Percentiles rank a stretch among this genome's conserved stretches.
phyloP scores from a whole-genome alignment of 2,113 vertebrate species.

The Zosterops hypoxanthus region DNA sequence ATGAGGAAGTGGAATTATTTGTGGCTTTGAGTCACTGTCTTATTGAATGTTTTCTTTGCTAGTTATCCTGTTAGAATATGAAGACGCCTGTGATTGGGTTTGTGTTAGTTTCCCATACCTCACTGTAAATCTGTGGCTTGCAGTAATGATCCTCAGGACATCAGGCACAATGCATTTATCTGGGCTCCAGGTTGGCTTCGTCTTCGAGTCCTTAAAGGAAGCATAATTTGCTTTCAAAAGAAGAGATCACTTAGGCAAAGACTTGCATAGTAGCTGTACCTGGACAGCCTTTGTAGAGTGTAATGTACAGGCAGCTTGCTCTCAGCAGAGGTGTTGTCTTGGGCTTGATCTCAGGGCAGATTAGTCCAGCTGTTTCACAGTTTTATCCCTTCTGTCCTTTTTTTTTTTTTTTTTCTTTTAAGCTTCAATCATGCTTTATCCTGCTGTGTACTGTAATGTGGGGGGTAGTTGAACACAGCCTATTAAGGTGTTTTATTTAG shows the following conservation, averaged over 20 bases:
- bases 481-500: neutral
- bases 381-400: neutral
- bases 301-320: neutral
- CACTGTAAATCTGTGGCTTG: neutral
- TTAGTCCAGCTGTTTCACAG: neutral
- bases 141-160: neutral
- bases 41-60: slow-evolving; percentile 41
- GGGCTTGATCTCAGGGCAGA: neutral
- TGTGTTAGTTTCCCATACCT: neutral
- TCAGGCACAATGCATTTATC: neutral
- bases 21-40: slow-evolving; percentile 53
- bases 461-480: neutral
- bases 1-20: slow-evolving; percentile 48
- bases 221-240: neutral
- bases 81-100: neutral
- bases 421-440: neutral
- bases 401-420: neutral
- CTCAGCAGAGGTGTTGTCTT: neutral
- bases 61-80: slow-evolving; percentile 12
- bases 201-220: neutral
- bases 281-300: neutral
- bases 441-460: neutral
- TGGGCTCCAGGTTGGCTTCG: neutral
- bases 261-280: neutral
- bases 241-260: neutral